These are phyloP conservation scores for Saturnia pavonia DNA, from an alignment of 2,888 invertebrate genomes.

Conservation along the genomic window DNA sequence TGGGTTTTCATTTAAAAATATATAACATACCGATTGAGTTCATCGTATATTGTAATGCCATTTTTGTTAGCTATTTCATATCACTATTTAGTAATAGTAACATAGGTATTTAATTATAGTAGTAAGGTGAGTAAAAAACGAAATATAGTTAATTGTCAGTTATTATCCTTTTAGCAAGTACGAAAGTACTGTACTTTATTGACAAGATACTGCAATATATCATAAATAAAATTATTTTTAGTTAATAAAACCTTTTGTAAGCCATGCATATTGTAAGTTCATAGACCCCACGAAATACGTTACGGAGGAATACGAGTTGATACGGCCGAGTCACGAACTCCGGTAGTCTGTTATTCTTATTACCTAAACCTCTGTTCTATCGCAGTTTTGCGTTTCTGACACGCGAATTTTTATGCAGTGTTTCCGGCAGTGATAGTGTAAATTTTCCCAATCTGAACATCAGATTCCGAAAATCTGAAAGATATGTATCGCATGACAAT, in stretches of 20 bases:
- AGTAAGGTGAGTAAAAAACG: no score
- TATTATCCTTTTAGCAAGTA: no score
- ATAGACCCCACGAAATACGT: conserved; percentile 35
- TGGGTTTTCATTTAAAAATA: no score
- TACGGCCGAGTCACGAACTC: conserved; percentile 32
- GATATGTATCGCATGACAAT: background rate
- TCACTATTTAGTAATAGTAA: no score
- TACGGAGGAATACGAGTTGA: conserved; percentile 38
- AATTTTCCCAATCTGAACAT: background rate
- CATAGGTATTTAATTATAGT: no score
- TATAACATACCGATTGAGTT: no score
- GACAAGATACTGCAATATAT: no score
- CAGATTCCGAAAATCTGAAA: background rate
- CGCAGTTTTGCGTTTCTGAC: background rate
- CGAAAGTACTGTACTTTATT: background rate
- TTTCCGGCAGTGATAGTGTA: background rate
- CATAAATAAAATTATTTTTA: no score
- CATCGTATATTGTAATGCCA: no score
- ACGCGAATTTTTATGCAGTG: conserved; percentile 2
- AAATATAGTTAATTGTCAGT: no score
- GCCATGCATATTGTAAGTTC: conserved; percentile 34
- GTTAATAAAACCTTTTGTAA: no score
- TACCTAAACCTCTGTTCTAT: background rate
- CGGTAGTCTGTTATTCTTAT: background rate
- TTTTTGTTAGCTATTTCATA: no score